Base-by-base conservation (phyloP, 1,140 invertebrate genomes). In the Brachionus plicatilis region DNA sequence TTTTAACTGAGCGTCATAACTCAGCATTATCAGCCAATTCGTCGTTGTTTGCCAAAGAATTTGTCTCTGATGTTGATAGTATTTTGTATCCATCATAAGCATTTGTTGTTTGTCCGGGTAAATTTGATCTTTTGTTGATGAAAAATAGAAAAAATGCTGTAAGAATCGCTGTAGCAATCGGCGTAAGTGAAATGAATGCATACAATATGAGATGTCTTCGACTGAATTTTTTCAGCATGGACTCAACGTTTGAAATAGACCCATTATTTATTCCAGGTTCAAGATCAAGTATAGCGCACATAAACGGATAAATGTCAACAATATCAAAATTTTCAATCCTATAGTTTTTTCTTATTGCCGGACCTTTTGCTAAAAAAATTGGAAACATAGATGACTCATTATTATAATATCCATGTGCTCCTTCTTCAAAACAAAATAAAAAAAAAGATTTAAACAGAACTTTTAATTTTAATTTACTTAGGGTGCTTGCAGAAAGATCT, bases 391-490 rank as follows among this genome's bases (percentile, higher is more conserved):
- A 88, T 43, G 85, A 78, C 2, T 88, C 86, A 14, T 87, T 87
- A 85, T 93, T 93, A 85, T 92, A 91, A 86, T 93, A 94, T 1
- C 93, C 93, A 87, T 94, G 93, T n/a, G 91, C 86, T 2, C 93
- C 93, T 88, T 87, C 91, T 86, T 47, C 12, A 45, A 3, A 47
- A 20, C 4, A 47, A 45, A 93, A 82, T 20, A 92, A 92, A 56
- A 37, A 56, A 37, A 65, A 9, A 24, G 9, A 24, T 60, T 45
- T 45, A n/a, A n/a, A n/a, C n/a, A 24, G 8, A 60, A 2, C 24
- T n/a, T 17, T 14, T 4, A n/a, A 45, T n/a, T 65, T 5, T 91
- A 90, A 85, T 86, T 93, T 90, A 1, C 92, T 91, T 41, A 92
- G 87, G 0, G 92, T 85, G 91, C 90, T 27, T 91, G 91, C 1